These are phyloP conservation scores for Pogonus chalceus DNA, from an alignment of 1,140 invertebrate species.

Conservation along the genomic window DNA sequence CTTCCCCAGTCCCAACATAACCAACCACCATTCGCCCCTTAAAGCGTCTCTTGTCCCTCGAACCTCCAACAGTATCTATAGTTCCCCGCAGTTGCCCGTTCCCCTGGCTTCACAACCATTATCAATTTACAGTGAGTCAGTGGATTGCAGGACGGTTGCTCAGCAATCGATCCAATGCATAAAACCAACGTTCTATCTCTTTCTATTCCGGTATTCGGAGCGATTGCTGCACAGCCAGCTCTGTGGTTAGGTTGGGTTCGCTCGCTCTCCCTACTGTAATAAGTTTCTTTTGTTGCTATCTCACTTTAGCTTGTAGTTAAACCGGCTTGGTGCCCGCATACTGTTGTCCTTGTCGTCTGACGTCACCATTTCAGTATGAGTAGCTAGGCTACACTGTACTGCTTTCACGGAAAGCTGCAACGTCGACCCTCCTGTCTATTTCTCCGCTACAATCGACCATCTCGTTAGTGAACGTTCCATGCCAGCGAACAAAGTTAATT, in stretches of 20 bases:
- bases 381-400: slow-evolving; percentile 34
- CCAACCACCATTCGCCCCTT: background rate
- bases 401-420: slow-evolving; percentile 37
- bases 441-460: slow-evolving; percentile 31
- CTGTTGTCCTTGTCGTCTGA: slow-evolving; percentile 24
- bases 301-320: slow-evolving; percentile 15
- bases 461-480: slow-evolving; percentile 13
- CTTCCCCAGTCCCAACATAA: background rate
- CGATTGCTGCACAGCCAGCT: slow-evolving; percentile 30
- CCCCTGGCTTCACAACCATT: too few species aligned
- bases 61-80: too few species aligned
- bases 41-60: background rate
- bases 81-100: too few species aligned
- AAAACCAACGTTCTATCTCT: slow-evolving; percentile 32
- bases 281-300: slow-evolving; percentile 27
- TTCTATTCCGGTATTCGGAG: slow-evolving; percentile 37
- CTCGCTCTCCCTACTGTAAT: slow-evolving; percentile 31
- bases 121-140: slow-evolving; percentile 39
- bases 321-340: background rate
- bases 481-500: slow-evolving; percentile 29
- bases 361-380: slow-evolving; percentile 33
- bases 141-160: slow-evolving; percentile 32
- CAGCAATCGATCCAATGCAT: slow-evolving; percentile 32
- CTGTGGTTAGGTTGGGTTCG: slow-evolving; percentile 35
- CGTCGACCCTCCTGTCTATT: slow-evolving; percentile 37